Evolutionary conservation across 1,140 invertebrate species (phyloP).

Genomic region (Drosophila orena): DNA sequence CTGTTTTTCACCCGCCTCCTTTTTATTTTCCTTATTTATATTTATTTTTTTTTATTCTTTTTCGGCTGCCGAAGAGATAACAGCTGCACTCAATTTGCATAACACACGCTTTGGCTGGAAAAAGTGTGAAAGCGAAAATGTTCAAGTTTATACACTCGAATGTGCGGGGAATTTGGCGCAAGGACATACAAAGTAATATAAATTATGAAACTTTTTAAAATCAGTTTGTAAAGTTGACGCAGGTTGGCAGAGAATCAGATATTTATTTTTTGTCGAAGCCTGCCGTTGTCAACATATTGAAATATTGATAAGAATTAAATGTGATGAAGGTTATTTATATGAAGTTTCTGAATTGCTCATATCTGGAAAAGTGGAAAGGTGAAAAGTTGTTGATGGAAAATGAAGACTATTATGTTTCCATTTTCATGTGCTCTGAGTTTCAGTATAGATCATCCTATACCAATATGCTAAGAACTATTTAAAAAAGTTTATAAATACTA

Average conservation of each 20-base stretch:
- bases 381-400: slow-evolving; percentile 35
- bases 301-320: slow-evolving; percentile 25
- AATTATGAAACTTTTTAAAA: slow-evolving; percentile 77
- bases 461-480: too few species aligned
- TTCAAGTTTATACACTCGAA: slow-evolving; percentile 67
- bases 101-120: slow-evolving; percentile 49
- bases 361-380: neutral
- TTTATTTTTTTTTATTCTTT: slow-evolving; percentile 40
- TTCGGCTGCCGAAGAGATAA: slow-evolving; percentile 53
- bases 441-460: neutral
- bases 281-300: slow-evolving; percentile 35
- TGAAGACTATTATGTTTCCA: slow-evolving; percentile 1
- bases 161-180: slow-evolving; percentile 38
- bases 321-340: slow-evolving; percentile 19
- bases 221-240: slow-evolving; percentile 64
- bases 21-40: slow-evolving; percentile 49
- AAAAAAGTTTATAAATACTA: neutral
- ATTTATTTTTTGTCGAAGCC: slow-evolving; percentile 39
- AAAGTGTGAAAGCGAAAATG: slow-evolving; percentile 67
- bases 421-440: too few species aligned
- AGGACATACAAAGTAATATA: slow-evolving; percentile 58
- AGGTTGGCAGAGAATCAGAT: slow-evolving; percentile 46
- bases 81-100: slow-evolving; percentile 80
- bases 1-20: slow-evolving; percentile 51
- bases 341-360: slow-evolving; percentile 3